Conservation (phyloP, 2,113 vertebrate genomes). For the Toxostoma redivivum region DNA sequence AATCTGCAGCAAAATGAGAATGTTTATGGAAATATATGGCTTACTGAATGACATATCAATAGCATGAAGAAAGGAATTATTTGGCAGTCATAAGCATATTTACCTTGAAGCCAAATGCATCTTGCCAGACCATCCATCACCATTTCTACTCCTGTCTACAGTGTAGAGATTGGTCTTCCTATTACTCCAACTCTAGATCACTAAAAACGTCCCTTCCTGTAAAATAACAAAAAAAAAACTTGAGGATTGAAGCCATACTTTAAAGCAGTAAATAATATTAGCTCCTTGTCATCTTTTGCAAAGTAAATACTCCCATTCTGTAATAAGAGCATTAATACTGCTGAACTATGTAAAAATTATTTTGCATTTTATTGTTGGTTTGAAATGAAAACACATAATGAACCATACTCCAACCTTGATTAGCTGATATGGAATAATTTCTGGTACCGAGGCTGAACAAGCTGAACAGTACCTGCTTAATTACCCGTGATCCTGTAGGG, state of each 20-base stretch:
- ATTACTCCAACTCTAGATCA: not conserved
- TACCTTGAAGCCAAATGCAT: not conserved
- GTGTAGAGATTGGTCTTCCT: not conserved
- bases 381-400: not conserved
- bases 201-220: not conserved
- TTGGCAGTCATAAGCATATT: not conserved
- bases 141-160: not conserved
- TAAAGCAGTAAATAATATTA: not conserved
- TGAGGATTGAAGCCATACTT: not conserved
- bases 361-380: not conserved
- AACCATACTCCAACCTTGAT: not conserved
- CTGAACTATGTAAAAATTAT: not conserved
- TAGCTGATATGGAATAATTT: not conserved
- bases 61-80: not conserved
- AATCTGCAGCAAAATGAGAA: not conserved
- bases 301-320: not conserved
- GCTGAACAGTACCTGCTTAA: not conserved
- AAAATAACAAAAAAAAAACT: not conserved
- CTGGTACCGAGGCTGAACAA: not conserved
- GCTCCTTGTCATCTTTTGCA: not conserved
- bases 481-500: not conserved
- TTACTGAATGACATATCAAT: not conserved
- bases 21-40: not conserved
- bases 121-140: constrained; percentile 25
- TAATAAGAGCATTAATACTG: not conserved